These are phyloP conservation scores for Ctenopoma multispine DNA, from an alignment of 2,797 vertebrate species.

Conservation along the genomic window DNA sequence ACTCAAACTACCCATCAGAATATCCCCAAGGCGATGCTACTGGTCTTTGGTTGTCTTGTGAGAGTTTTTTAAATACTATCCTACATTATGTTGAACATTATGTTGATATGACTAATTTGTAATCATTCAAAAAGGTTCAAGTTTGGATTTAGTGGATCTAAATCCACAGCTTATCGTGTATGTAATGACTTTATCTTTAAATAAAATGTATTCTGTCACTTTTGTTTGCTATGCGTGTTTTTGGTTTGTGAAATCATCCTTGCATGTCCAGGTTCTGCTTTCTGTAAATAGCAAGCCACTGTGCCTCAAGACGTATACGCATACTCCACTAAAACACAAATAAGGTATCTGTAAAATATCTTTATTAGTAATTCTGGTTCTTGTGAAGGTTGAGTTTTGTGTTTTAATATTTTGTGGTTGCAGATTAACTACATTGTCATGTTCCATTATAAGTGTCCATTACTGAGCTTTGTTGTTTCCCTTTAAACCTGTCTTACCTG, in stretches of 20 bases:
- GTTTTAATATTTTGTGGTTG: neutral
- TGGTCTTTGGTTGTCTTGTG: neutral
- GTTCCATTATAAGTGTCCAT: neutral
- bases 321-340: neutral
- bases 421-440: neutral
- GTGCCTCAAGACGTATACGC: neutral
- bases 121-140: neutral
- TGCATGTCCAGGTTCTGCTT: conserved; percentile 30
- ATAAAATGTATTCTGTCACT: neutral
- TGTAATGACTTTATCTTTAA: neutral
- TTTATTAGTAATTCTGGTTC: neutral
- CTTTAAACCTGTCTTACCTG: conserved; percentile 83
- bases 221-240: neutral
- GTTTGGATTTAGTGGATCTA: too few relatives aligned
- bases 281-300: conserved; percentile 17
- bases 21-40: neutral
- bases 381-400: conserved; percentile 11
- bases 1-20: neutral
- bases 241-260: conserved; percentile 18
- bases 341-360: neutral
- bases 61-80: too few relatives aligned
- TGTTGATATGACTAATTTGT: neutral
- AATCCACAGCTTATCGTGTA: too few relatives aligned
- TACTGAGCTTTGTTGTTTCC: conserved; percentile 41
- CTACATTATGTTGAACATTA: neutral